Base-by-base conservation (phyloP, 2,797 vertebrate species). In the Meda fulgida region DNA sequence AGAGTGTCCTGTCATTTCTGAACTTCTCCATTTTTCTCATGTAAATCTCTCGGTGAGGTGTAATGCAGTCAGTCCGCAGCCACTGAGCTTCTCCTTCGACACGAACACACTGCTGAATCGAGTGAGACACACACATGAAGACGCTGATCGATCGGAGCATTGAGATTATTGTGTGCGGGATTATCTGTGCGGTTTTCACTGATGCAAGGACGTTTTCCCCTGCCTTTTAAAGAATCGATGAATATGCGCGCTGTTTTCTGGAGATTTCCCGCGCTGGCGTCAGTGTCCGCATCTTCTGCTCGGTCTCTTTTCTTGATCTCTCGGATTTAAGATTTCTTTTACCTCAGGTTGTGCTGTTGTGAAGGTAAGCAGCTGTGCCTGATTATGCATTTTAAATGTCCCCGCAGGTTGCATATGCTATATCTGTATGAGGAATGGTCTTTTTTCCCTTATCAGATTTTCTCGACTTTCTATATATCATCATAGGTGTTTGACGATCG, bases 311-410 rank as follows among this genome's bases (percentile, higher is more conserved):
- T 9, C 53, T 9, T 1, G 1, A 31, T 63, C 16, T 46, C n/a
- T 55, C 53, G 36, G 80, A 53, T 70, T 40, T 70, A 26, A 13
- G 10, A 5, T 3, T 21, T 19, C 38, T 29, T 55, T 9, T 1
- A 8, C 11, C 26, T 46, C 43, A 63, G 60, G 60, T 26, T 46
- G 7, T 9, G 36, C 38, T 3, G 48, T 23, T 75, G 19, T 36
- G 14, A 73, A 81, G 81, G 81, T 83, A 75, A 83, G 81, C 40
- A 71, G 67, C 26, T 40, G 80, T 63, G 69, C 48, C 9, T 34
- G 36, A 34, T 63, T 58, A 43, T 43, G 18, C 80, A 31, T 82
- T 34, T 31, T 63, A 29, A 10, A 40, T 29, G 16, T 43, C 3
- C 55, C 76, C 76, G 76, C 76, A 40, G 53, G 69, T 21, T 14